Percentiles rank a stretch among this genome's conserved stretches.
Conservation (phyloP, 1,140 invertebrate species). For the Aphelenchoides besseyi region DNA sequence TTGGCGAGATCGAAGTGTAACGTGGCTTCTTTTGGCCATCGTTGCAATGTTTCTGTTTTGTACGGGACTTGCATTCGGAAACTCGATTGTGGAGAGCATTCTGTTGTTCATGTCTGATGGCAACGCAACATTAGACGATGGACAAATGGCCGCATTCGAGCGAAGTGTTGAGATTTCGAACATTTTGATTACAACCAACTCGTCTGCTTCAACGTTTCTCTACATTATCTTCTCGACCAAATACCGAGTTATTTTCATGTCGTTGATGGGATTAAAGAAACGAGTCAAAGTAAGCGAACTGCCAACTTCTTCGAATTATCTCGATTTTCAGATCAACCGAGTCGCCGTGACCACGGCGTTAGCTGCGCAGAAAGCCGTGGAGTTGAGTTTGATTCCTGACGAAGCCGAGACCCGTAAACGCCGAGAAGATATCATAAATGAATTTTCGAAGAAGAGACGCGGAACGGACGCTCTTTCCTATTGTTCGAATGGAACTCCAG, state of each 20-base stretch:
- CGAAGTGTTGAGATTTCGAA: conserved; percentile 50
- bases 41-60: conserved; percentile 59
- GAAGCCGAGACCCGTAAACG: conserved; percentile 37
- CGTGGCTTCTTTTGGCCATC: conserved; percentile 61
- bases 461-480: conserved; percentile 15
- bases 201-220: conserved; percentile 57
- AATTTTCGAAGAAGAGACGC: conserved; percentile 14
- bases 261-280: conserved; percentile 53
- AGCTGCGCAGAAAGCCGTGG: conserved; percentile 54
- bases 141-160: conserved; percentile 29
- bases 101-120: conserved; percentile 31
- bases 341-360: conserved; percentile 57
- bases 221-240: conserved; percentile 56
- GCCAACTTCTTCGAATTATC: conserved; percentile 8
- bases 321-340: conserved; percentile 44
- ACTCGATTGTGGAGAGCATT: conserved; percentile 56
- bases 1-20: conserved; percentile 53
- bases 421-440: not conserved
- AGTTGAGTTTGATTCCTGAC: conserved; percentile 56
- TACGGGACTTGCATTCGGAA: conserved; percentile 61
- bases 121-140: not conserved
- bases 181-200: conserved; percentile 59
- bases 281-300: conserved; percentile 36
- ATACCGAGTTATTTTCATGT: conserved; percentile 54
- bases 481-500: conserved; percentile 5